These are phyloP conservation scores for Morpho helenor DNA, from an alignment of 2,888 invertebrate genomes.

Conservation along the genomic window DNA sequence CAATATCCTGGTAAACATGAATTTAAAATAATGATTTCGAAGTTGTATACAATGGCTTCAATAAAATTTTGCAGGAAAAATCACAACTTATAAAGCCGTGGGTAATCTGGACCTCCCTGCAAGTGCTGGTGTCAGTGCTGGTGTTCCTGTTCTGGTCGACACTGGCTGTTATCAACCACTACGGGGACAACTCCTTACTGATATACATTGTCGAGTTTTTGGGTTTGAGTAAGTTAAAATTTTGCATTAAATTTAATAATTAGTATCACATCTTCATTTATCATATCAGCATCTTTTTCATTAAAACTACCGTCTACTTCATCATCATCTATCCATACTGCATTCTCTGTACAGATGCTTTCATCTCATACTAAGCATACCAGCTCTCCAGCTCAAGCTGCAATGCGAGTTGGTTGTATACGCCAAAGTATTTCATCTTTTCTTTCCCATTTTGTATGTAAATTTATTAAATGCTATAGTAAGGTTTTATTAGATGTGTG, in stretches of 20 bases:
- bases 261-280: too few relatives aligned
- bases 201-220: constrained; percentile 50
- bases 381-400: too few relatives aligned
- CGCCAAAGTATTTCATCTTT: too few relatives aligned
- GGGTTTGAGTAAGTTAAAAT: constrained; percentile 27
- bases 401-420: too few relatives aligned
- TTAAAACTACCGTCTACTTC: too few relatives aligned
- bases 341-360: too few relatives aligned
- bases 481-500: too few relatives aligned
- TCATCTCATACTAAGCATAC: too few relatives aligned
- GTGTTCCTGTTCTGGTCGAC: constrained; percentile 57
- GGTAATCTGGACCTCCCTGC: constrained; percentile 61
- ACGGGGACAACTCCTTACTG: constrained; percentile 38
- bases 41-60: background rate
- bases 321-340: too few relatives aligned
- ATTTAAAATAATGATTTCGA: background rate
- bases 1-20: background rate
- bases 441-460: too few relatives aligned
- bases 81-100: constrained; percentile 53
- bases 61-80: constrained; percentile 48
- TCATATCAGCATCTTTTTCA: too few relatives aligned
- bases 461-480: too few relatives aligned
- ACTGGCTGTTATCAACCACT: constrained; percentile 45
- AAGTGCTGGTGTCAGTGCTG: constrained; percentile 43
- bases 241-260: background rate